phyloP scores from a whole-genome alignment of 2,888 invertebrate species.

The Rapana venosa region DNA sequence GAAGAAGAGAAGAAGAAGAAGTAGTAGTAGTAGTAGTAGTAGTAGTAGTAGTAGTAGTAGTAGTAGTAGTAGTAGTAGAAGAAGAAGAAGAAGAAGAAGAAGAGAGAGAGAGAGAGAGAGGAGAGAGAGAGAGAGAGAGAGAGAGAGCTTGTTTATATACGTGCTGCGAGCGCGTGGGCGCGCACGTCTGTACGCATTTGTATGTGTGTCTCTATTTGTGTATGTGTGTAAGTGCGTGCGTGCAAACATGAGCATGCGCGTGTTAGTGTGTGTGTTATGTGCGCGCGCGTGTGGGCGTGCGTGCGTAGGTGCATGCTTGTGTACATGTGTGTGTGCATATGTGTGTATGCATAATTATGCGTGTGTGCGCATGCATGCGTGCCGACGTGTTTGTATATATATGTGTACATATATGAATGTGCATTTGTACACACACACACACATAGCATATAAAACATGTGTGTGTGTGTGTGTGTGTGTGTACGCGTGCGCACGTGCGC shows the following conservation, averaged over 20 bases:
- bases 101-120: background rate
- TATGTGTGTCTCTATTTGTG: background rate
- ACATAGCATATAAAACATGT: no score
- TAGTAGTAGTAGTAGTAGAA: constrained; percentile 34
- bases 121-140: background rate
- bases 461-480: no score
- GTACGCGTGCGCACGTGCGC: no score
- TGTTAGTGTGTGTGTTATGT: background rate
- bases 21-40: constrained; percentile 23
- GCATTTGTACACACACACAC: no score
- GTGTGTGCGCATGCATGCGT: no score
- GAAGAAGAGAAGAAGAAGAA: background rate
- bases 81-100: constrained; percentile 22
- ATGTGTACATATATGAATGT: no score
- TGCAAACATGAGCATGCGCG: background rate
- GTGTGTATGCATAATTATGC: no score
- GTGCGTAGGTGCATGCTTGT: no score
- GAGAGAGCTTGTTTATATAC: no score
- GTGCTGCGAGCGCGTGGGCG: background rate
- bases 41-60: constrained; percentile 37
- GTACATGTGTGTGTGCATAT: no score
- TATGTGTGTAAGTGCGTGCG: background rate
- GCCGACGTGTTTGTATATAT: no score
- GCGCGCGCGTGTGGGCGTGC: no score
- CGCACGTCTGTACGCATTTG: background rate